Conservation (phyloP, 2,797 vertebrate species). For the Alca torda region DNA sequence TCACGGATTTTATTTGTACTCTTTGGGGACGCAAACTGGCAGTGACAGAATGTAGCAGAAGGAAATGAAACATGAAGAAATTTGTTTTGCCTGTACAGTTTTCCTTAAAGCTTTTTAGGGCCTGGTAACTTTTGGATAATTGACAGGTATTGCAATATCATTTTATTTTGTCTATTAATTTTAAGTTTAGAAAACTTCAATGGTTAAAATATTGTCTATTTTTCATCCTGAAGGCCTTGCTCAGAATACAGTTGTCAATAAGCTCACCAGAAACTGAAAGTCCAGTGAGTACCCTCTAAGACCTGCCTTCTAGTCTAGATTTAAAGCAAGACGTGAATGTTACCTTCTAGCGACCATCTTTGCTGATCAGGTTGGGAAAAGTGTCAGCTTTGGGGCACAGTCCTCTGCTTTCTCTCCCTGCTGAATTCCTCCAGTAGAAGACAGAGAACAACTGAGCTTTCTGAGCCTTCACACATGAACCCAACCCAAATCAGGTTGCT, state of each 20-base stretch:
- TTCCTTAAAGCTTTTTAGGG: background rate
- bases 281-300: background rate
- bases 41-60: background rate
- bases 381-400: background rate
- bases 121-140: background rate
- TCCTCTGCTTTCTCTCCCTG: background rate
- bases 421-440: background rate
- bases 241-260: background rate
- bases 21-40: background rate
- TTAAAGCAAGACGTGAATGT: background rate
- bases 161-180: background rate
- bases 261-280: background rate
- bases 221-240: background rate
- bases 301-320: background rate
- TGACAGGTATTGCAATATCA: background rate
- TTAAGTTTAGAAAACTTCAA: background rate
- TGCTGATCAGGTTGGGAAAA: background rate
- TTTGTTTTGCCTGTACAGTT: background rate
- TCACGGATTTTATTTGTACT: background rate
- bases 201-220: background rate
- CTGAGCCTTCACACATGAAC: background rate
- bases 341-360: background rate
- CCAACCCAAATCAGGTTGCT: background rate
- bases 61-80: background rate
- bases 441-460: background rate